These are phyloP conservation scores for Scarus forsteni DNA, from an alignment of 2,797 vertebrate species.

Conservation along the genomic window DNA sequence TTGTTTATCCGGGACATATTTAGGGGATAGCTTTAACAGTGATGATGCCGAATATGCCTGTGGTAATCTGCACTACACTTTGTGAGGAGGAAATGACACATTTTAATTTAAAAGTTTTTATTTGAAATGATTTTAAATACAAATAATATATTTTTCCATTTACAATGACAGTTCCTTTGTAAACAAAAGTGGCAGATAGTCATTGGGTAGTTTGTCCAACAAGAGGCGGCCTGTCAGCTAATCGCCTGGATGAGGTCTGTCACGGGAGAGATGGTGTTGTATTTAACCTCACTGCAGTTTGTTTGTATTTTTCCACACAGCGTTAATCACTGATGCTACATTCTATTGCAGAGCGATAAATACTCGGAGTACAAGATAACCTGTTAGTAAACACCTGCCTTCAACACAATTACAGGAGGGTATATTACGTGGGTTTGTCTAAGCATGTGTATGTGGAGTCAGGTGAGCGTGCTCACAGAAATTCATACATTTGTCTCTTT, in stretches of 20 bases:
- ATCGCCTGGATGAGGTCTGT: slow-evolving; percentile 46
- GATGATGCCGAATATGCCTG: neutral
- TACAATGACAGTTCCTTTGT: slow-evolving; percentile 93
- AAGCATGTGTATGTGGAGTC: slow-evolving; percentile 19
- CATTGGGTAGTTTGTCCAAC: slow-evolving; percentile 76
- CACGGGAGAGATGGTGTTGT: slow-evolving; percentile 59
- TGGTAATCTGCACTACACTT: neutral
- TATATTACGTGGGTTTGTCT: slow-evolving; percentile 25
- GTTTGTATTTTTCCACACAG: slow-evolving; percentile 61
- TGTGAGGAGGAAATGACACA: neutral
- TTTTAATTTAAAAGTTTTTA: slow-evolving; percentile 90
- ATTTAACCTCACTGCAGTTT: slow-evolving; percentile 74
- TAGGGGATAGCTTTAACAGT: too few relatives aligned
- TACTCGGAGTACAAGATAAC: slow-evolving; percentile 69
- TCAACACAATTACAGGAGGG: slow-evolving; percentile 57
- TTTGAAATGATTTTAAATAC: slow-evolving; percentile 95
- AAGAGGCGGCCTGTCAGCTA: slow-evolving; percentile 39
- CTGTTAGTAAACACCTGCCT: slow-evolving; percentile 59
- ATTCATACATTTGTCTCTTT: slow-evolving; percentile 41
- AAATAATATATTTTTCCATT: slow-evolving; percentile 93
- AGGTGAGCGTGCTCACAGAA: slow-evolving; percentile 44
- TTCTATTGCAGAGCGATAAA: slow-evolving; percentile 80
- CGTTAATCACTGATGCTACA: slow-evolving; percentile 82
- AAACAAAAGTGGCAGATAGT: slow-evolving; percentile 90
- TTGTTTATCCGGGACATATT: too few relatives aligned